Evolutionary conservation across 2,888 invertebrate genomes (phyloP), one percentile per base, ranked within the genome.

Genomic region (Arrhopalites spinosus): DNA sequence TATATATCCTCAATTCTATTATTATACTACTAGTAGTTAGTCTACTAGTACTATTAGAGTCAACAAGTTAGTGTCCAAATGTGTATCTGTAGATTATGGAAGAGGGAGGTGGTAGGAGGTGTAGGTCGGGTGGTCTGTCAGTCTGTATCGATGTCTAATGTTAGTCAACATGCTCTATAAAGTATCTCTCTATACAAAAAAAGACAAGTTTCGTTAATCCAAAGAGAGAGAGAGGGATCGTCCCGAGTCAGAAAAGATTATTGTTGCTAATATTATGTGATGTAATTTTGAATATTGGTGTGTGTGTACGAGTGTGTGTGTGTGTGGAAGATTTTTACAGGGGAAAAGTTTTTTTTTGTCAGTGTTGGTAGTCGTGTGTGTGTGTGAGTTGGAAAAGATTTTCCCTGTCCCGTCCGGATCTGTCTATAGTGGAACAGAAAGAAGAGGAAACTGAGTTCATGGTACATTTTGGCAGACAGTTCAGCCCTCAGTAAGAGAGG

Each of bases 391-490:
- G 71, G 43, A 66, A 20, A 20, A n/a, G n/a, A 23, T 66, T 71
- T 20, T 59, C 69, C 53, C 59, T 71, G 59, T 66, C 63, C 30
- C 63, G 63, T 63, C 71, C 59, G 71, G 53, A 43, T 71, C 71
- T 71, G 71, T 71, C 71, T 71, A 71, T 71, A 61, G 71, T 71
- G 71, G 59, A 53, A 53, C 71, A 71, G 71, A 66, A 76, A 76
- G 72, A 71, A 76, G 76, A 76, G 72, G 76, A 73, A 76, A 76
- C 76, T 76, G 76, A 76, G 76, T 76, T 76, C 76, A 76, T 76
- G 76, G 67, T 72, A 45, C 76, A 76, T 76, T 76, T 76, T 76
- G 76, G 76, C 72, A 71, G 71, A 50, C 64, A 66, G 66, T 66
- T 23, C n/a, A 45, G 66, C 43, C 66, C 45, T 27, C 25, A 59